phyloP scores from a whole-genome alignment of 2,113 vertebrate genomes.

The Pelecanoides urinatrix region DNA sequence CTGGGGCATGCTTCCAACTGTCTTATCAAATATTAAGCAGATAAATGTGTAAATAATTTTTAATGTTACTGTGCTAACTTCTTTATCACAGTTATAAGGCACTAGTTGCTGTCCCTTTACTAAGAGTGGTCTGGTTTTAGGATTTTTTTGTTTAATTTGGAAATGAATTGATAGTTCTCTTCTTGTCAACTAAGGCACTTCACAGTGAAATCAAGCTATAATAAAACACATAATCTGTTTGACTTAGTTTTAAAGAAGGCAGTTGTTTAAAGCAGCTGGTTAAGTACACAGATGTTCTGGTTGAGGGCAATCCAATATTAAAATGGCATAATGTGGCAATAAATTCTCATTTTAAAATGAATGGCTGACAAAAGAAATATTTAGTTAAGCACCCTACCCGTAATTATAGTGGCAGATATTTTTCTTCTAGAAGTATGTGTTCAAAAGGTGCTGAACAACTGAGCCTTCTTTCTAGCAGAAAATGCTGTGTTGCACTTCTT shows the following conservation, averaged over 20 bases:
- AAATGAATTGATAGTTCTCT: not conserved
- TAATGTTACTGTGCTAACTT: not conserved
- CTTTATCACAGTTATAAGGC: not conserved
- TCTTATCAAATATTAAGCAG: not conserved
- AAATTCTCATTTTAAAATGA: not conserved
- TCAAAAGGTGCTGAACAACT: not conserved
- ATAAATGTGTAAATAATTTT: not conserved
- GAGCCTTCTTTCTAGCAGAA: not conserved
- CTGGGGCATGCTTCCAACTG: not conserved
- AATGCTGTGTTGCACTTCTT: not conserved
- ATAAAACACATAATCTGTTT: not conserved
- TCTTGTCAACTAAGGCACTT: not conserved
- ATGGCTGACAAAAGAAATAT: conserved; percentile 2
- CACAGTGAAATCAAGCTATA: not conserved
- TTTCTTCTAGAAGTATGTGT: not conserved
- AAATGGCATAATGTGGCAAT: conserved; percentile 1
- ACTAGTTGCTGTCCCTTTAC: not conserved
- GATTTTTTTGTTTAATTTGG: not conserved
- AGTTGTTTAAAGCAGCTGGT: conserved; percentile 53
- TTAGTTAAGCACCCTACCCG: not conserved
- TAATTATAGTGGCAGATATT: conserved; percentile 22
- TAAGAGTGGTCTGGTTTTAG: not conserved
- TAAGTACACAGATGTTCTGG: conserved; percentile 31
- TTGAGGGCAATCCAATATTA: conserved; percentile 1
- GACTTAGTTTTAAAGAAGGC: conserved; percentile 4